A percentile compares a stretch with the other conserved stretches of the same genome.
phyloP scores from a whole-genome alignment of 2,113 vertebrate genomes.

The Nycticorax nycticorax region DNA sequence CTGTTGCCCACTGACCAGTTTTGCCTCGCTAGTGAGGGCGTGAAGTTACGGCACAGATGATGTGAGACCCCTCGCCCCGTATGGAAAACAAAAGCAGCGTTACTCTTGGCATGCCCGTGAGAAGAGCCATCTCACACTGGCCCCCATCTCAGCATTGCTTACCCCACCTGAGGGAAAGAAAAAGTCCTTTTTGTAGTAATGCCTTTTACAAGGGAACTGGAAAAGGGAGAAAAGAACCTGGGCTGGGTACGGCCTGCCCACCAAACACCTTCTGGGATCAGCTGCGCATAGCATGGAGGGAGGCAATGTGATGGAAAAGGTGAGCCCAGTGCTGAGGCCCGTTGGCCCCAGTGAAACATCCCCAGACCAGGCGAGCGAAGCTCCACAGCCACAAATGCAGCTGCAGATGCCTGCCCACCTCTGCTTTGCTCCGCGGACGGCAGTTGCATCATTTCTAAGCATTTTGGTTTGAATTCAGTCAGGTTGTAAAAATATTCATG shows the following conservation, averaged over 20 bases:
- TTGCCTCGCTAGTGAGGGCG: neutral
- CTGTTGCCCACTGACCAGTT: neutral
- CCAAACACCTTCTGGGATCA: neutral
- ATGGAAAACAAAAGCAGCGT: neutral
- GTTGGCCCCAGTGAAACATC: neutral
- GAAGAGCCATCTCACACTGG: neutral
- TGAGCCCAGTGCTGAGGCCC: neutral
- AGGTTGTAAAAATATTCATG: conserved; percentile 63
- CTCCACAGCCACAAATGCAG: neutral
- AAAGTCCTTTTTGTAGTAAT: neutral
- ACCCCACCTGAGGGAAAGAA: neutral
- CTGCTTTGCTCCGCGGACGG: neutral
- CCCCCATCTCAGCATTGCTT: neutral
- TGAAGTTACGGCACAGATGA: neutral
- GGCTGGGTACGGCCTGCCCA: neutral
- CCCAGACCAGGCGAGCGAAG: neutral
- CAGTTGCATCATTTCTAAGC: neutral
- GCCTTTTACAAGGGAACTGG: neutral
- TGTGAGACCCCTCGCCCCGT: neutral
- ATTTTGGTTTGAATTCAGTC: conserved; percentile 53
- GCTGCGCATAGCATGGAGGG: neutral
- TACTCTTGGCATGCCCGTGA: neutral
- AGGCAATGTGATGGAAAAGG: neutral
- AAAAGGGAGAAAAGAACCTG: neutral
- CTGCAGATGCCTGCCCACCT: neutral